phyloP scores from a whole-genome alignment of 2,797 vertebrate genomes.

The Chromobotia macracanthus region DNA sequence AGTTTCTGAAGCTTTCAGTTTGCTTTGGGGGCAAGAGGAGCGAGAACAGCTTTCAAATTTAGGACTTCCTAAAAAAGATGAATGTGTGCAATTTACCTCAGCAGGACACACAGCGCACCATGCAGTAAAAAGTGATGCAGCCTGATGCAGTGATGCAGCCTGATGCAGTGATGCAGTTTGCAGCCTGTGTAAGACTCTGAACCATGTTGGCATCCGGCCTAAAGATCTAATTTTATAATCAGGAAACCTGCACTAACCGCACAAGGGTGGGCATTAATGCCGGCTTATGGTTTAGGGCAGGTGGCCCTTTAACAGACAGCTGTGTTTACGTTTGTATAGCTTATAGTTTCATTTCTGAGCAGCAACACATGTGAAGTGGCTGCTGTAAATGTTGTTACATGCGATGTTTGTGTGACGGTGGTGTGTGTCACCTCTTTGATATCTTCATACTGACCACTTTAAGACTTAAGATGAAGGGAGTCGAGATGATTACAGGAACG shows the following conservation, averaged over 20 bases:
- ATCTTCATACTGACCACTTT: constrained; percentile 52
- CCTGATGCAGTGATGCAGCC: too few species aligned
- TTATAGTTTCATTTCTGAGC: not conserved
- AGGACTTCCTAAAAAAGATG: too few species aligned
- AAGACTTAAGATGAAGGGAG: constrained; percentile 49
- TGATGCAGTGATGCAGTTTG: too few species aligned
- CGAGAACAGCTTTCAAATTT: not conserved
- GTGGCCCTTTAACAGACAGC: constrained; percentile 14
- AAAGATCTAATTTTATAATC: constrained; percentile 9
- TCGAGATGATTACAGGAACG: not conserved
- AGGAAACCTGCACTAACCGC: constrained; percentile 19
- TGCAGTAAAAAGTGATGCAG: too few species aligned
- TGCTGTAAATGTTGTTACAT: constrained; percentile 28
- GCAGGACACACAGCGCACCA: too few species aligned
- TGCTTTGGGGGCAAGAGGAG: too few species aligned
- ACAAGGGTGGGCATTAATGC: not conserved
- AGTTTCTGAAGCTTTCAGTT: too few species aligned
- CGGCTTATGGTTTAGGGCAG: not conserved
- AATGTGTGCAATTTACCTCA: too few species aligned
- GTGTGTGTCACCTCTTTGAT: constrained; percentile 36
- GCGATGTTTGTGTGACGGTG: constrained; percentile 10
- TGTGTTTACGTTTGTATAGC: constrained; percentile 35
- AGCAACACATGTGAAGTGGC: constrained; percentile 62
- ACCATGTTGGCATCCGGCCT: too few species aligned
- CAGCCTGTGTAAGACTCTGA: too few species aligned